A percentile compares a stretch with the other conserved stretches of the same genome.
These are phyloP conservation scores for Xerus rutilus DNA, from an alignment of 2,797 vertebrate genomes.

Conservation along the genomic window DNA sequence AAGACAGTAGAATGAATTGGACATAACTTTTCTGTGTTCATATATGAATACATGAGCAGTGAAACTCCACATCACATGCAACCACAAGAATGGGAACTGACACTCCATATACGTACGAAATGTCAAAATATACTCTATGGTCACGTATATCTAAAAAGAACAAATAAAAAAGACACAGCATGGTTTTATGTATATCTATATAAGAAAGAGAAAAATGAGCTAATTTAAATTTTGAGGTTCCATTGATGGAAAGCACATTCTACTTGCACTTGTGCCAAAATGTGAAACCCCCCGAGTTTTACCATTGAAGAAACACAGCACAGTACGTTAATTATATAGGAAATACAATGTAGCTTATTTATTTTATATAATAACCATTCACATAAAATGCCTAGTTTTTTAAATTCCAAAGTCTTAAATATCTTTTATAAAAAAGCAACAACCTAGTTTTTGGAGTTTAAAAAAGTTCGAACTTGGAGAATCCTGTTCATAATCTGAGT, in stretches of 20 bases:
- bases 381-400: not conserved
- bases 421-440: not conserved
- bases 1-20: no score
- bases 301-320: not conserved
- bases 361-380: not conserved
- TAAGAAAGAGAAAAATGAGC: not conserved
- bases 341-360: constrained; percentile 1
- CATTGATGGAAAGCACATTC: not conserved
- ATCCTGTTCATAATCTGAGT: not conserved
- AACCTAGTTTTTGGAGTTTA: not conserved
- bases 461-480: not conserved
- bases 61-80: no score
- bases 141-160: no score
- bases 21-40: no score
- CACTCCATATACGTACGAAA: no score
- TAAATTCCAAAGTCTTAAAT: not conserved
- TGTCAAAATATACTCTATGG: no score
- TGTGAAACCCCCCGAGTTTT: not conserved
- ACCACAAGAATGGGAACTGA: no score
- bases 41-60: no score
- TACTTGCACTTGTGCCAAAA: not conserved
- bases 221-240: not conserved
- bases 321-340: not conserved
- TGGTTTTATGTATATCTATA: constrained; percentile 19
- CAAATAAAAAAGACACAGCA: not conserved